Evolutionary conservation across 2,113 vertebrate genomes (phyloP).

Genomic region (Mungos mungo): DNA sequence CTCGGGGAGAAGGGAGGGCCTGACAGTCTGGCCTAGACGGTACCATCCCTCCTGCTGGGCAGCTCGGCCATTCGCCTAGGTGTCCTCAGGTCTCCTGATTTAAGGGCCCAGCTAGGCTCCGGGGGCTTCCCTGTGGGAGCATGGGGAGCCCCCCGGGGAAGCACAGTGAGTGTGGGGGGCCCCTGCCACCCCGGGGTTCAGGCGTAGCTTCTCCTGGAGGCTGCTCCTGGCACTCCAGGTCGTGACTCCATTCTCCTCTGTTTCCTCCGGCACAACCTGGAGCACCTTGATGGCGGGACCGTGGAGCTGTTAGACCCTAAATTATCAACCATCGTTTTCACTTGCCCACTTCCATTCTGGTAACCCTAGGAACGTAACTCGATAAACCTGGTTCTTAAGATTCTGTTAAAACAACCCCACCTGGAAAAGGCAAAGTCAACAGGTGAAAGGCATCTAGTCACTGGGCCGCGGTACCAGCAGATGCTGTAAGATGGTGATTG

Average conservation of each 20-base stretch:
- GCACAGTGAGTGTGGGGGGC: not conserved
- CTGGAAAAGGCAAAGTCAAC: too few relatives aligned
- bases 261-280: not conserved
- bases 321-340: too few relatives aligned
- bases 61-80: not conserved
- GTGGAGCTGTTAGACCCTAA: too few relatives aligned
- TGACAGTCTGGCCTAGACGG: too few relatives aligned
- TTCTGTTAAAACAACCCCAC: too few relatives aligned
- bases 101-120: not conserved
- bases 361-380: too few relatives aligned
- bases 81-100: not conserved
- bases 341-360: too few relatives aligned
- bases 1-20: not conserved
- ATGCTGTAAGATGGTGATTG: too few relatives aligned
- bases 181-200: not conserved
- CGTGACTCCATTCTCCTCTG: not conserved
- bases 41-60: not conserved
- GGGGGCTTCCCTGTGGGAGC: not conserved
- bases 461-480: too few relatives aligned
- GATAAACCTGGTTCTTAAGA: too few relatives aligned
- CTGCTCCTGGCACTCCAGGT: not conserved
- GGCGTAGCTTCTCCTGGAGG: not conserved
- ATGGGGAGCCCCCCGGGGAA: fast-evolving
- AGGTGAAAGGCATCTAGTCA: too few relatives aligned
- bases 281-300: not conserved